Base-by-base conservation (phyloP, 2,888 invertebrate genomes). In the Cactoblastis cactorum region DNA sequence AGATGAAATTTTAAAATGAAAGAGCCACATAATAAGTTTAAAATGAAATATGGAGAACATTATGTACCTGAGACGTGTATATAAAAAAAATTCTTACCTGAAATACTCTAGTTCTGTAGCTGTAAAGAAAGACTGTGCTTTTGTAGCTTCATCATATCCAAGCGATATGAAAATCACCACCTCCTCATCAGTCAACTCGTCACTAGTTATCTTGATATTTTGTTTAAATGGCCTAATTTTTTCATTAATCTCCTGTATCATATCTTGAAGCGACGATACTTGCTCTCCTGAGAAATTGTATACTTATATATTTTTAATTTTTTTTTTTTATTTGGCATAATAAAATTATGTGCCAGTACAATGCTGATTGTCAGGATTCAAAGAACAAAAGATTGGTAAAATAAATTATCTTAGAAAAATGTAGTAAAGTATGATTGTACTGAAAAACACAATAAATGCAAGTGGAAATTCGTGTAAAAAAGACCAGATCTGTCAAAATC, bases 31-130 rank as follows among this genome's bases (percentile, higher is more conserved):
- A n/a, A n/a, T n/a, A n/a, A n/a, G n/a, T n/a, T n/a, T n/a, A n/a
- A n/a, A n/a, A n/a, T n/a, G n/a, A 22, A 22, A 22, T 3, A 4
- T 22, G 3, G 22, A 22, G 6, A 22, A 22, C 22, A 22, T 22
- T 22, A 22, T 22, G 22, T 3, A 22, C 6, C 22, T n/a, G n/a
- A n/a, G n/a, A n/a, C n/a, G n/a, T n/a, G n/a, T n/a, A n/a, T n/a
- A n/a, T n/a, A n/a, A n/a, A n/a, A n/a, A n/a, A n/a, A 22, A 4
- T 28, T 28, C 37, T 37, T 37, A 9, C 48, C 85, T 77, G 52
- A 85, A 89, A 54, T 77, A 87, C 52, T 87, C 84, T n/a, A 88
- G 55, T 52, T 87, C 84, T 1, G 65, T 72, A 0, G 75, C 63
- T 1, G 74, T 67, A 57, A 87, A 89, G 4, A 85, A 43, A 54